Percentiles rank a stretch among this genome's conserved stretches.
Conservation (phyloP, 1,140 invertebrate species). For the Steinernema khuongi region DNA sequence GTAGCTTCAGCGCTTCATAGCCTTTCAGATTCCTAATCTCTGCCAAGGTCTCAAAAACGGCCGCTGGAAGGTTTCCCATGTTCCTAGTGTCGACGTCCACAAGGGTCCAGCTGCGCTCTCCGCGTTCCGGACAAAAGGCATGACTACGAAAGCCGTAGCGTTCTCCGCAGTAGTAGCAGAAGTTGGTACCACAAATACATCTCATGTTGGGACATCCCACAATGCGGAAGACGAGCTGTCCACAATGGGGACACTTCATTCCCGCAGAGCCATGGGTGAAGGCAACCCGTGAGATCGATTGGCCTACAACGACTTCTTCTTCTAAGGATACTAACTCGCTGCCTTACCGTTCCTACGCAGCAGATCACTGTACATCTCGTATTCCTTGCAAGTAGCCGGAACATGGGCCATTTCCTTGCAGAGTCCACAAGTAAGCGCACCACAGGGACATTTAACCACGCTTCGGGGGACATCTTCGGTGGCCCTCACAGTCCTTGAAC, state of each 20-base stretch:
- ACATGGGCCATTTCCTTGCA: not conserved
- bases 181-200: not conserved
- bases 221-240: not conserved
- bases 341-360: not conserved
- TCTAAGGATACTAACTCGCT: not conserved
- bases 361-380: not conserved
- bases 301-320: not conserved
- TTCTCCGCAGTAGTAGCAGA: not conserved
- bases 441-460: not conserved
- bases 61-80: not conserved
- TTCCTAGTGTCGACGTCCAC: not conserved
- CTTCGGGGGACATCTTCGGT: not conserved
- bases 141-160: not conserved
- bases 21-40: not conserved
- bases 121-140: not conserved
- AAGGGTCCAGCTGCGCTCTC: not conserved
- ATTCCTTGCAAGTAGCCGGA: not conserved
- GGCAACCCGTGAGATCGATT: not conserved
- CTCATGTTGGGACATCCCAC: not conserved
- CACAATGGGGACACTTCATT: not conserved
- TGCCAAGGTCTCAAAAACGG: not conserved
- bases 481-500: not conserved
- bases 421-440: not conserved
- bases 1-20: not conserved
- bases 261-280: not conserved